These are phyloP conservation scores for Scophthalmus maximus DNA, from an alignment of 2,113 vertebrate genomes.

Conservation along the genomic window DNA sequence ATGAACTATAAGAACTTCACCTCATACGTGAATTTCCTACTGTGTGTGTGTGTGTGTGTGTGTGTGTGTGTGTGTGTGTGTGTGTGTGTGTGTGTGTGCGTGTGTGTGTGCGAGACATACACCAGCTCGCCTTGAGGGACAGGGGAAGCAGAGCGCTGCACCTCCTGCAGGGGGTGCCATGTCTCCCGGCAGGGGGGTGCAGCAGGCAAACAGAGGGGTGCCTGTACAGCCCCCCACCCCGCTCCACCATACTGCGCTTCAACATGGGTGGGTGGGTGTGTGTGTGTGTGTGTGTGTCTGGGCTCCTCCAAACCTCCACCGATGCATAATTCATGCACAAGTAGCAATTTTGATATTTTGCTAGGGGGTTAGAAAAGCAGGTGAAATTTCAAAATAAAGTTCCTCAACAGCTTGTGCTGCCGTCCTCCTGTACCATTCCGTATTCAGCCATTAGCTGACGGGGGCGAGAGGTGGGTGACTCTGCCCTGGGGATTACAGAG, in stretches of 20 bases:
- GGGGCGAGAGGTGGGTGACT: slow-evolving; percentile 48
- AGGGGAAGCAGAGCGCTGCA: slow-evolving; percentile 87
- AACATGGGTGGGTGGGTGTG: slow-evolving; percentile 65
- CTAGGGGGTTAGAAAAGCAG: slow-evolving; percentile 90
- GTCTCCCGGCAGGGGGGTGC: slow-evolving; percentile 78
- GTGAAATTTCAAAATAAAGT: slow-evolving; percentile 90
- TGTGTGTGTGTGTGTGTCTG: too few relatives aligned
- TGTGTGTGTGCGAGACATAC: slow-evolving; percentile 67
- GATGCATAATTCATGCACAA: slow-evolving; percentile 99
- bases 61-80: slow-evolving; percentile 55
- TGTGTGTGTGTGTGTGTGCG: slow-evolving; percentile 52
- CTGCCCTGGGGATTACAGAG: background rate
- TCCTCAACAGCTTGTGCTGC: slow-evolving; percentile 26
- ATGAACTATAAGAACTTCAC: background rate
- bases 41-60: slow-evolving; percentile 8
- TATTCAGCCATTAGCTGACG: slow-evolving; percentile 86
- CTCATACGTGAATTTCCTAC: slow-evolving; percentile 5
- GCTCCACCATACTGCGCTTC: slow-evolving; percentile 86
- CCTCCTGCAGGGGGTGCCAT: slow-evolving; percentile 85
- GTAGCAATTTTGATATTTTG: slow-evolving; percentile 98
- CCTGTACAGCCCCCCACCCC: slow-evolving; percentile 73
- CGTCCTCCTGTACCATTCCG: slow-evolving; percentile 36
- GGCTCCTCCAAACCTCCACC: slow-evolving; percentile 91
- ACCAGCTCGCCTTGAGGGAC: slow-evolving; percentile 77
- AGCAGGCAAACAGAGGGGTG: slow-evolving; percentile 83